Evolutionary conservation across 2,888 invertebrate genomes (phyloP).

Genomic region (Oscheius sp.): DNA sequence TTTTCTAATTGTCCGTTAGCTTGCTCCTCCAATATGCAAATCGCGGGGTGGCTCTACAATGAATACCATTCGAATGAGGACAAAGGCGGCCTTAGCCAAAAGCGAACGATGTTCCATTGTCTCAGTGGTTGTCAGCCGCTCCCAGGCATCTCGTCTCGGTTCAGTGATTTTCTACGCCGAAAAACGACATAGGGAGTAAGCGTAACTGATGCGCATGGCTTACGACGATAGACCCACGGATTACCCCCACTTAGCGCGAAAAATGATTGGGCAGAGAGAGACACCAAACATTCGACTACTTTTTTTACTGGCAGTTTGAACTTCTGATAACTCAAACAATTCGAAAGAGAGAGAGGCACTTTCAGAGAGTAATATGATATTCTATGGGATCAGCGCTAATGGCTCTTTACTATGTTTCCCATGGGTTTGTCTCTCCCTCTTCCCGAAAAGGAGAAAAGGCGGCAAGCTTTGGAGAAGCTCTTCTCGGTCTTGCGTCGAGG

Average conservation of each 20-base stretch:
- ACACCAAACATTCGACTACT: constrained; percentile 27
- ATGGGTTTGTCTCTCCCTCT: background rate
- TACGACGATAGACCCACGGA: constrained; percentile 18
- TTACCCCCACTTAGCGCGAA: constrained; percentile 34
- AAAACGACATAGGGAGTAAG: background rate
- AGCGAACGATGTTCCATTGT: constrained; percentile 17
- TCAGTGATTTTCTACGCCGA: constrained; percentile 3
- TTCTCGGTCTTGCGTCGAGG: constrained; percentile 18
- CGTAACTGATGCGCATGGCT: constrained; percentile 29
- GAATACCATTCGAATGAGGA: constrained; percentile 26
- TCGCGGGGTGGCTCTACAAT: constrained; percentile 30
- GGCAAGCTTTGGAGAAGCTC: constrained; percentile 12
- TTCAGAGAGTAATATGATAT: constrained; percentile 10
- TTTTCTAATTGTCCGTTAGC: constrained; percentile 14
- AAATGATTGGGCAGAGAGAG: background rate
- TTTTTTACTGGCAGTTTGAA: background rate
- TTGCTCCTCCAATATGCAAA: constrained; percentile 32
- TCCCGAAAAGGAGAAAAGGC: constrained; percentile 17
- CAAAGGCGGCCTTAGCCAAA: constrained; percentile 33
- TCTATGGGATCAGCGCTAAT: constrained; percentile 23
- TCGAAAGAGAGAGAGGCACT: background rate
- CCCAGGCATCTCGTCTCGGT: constrained; percentile 27
- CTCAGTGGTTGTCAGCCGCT: constrained; percentile 24
- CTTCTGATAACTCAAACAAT: background rate
- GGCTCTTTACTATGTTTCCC: constrained; percentile 24